These are phyloP conservation scores for Melitaea athalia DNA, from an alignment of 2,888 invertebrate genomes.

Conservation along the genomic window DNA sequence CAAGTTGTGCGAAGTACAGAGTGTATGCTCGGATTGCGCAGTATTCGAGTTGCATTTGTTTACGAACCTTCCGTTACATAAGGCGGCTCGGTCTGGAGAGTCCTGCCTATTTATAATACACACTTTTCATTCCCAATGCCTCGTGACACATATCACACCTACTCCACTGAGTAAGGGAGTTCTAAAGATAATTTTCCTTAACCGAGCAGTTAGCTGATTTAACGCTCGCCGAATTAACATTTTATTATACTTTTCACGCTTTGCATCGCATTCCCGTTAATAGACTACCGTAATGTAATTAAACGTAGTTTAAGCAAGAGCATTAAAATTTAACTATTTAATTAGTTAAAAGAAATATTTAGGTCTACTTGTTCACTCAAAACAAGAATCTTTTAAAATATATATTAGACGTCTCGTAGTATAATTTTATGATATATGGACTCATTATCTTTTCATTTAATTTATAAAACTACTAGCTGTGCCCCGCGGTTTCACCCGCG, in stretches of 20 bases:
- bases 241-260: conserved; percentile 42
- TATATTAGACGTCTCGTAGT: too few relatives aligned
- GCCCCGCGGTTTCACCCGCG: too few relatives aligned
- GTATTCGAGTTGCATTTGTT: conserved; percentile 61
- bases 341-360: conserved; percentile 1
- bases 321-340: conserved; percentile 18
- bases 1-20: conserved; percentile 49
- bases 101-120: conserved; percentile 71
- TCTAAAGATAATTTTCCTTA: conserved; percentile 61
- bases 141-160: conserved; percentile 69
- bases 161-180: conserved; percentile 64
- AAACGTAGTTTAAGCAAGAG: conserved; percentile 21
- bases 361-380: not conserved
- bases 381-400: too few relatives aligned
- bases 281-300: conserved; percentile 34
- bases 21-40: conserved; percentile 50
- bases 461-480: too few relatives aligned
- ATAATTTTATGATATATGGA: too few relatives aligned
- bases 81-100: conserved; percentile 61
- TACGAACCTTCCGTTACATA: conserved; percentile 72
- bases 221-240: conserved; percentile 44
- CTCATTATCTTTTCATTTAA: too few relatives aligned
- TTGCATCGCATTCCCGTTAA: conserved; percentile 38
- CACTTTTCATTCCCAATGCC: conserved; percentile 68
- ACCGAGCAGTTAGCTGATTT: conserved; percentile 41